Evolutionary conservation across 1,140 invertebrate species (phyloP).

Genomic region (Sycophaga agraensis): DNA sequence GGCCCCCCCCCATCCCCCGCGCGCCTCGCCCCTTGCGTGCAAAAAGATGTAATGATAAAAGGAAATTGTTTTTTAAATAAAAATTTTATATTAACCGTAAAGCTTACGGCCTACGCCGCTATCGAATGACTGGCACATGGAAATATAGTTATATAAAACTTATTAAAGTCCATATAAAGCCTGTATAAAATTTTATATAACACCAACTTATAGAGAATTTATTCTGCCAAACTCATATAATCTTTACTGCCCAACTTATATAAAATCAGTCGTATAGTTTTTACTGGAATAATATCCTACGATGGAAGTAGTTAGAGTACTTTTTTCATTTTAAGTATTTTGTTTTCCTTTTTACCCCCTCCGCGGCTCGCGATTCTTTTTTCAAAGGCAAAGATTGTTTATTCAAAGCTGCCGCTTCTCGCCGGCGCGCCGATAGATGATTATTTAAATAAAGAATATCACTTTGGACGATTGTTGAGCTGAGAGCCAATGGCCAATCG

Average conservation of each 20-base stretch:
- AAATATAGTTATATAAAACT: constrained; percentile 22
- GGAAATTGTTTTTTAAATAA: constrained; percentile 4
- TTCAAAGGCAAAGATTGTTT: too few relatives aligned
- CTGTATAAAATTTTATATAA: constrained; percentile 18
- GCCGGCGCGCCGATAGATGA: too few relatives aligned
- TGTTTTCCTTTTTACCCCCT: too few relatives aligned
- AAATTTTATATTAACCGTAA: constrained; percentile 15
- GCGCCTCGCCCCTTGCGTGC: constrained; percentile 9
- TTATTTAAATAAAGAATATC: too few relatives aligned
- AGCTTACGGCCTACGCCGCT: constrained; percentile 1
- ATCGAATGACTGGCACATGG: constrained; percentile 3
- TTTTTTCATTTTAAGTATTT: too few relatives aligned
- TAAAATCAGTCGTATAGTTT: constrained; percentile 24
- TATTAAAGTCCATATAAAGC: constrained; percentile 21
- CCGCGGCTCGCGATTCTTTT: too few relatives aligned
- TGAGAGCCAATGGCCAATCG: too few relatives aligned
- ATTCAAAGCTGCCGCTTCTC: too few relatives aligned
- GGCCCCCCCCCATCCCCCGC: background rate
- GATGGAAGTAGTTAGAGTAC: too few relatives aligned
- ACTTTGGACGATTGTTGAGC: too few relatives aligned
- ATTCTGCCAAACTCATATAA: constrained; percentile 16
- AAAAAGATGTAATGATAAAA: background rate
- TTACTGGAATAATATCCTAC: too few relatives aligned
- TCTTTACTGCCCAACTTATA: constrained; percentile 17
- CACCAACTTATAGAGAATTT: constrained; percentile 17